These are phyloP conservation scores for Rhinatrema bivittatum DNA, from an alignment of 2,797 vertebrate species.

Conservation along the genomic window DNA sequence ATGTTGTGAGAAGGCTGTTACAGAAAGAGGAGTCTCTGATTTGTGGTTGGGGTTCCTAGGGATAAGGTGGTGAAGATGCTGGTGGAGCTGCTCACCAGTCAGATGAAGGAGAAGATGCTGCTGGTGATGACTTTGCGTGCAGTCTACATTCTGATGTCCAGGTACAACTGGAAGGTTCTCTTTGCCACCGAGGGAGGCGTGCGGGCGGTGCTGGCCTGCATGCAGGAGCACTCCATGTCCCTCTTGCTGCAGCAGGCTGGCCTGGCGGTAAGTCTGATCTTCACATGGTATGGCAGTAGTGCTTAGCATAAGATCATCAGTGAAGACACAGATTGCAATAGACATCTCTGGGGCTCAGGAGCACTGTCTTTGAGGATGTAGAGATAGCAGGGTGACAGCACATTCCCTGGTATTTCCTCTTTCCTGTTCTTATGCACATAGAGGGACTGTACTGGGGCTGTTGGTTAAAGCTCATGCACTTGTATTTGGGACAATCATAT, in stretches of 20 bases:
- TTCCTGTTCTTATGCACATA: too few species aligned
- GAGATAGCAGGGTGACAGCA: too few species aligned
- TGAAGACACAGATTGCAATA: too few species aligned
- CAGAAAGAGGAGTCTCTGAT: too few species aligned
- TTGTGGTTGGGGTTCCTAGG: conserved; percentile 43
- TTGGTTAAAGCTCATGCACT: too few species aligned
- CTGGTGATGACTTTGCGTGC: conserved; percentile 63
- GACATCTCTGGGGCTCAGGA: too few species aligned
- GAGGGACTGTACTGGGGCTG: background rate
- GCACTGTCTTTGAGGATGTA: too few species aligned
- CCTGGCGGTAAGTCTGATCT: conserved; percentile 66
- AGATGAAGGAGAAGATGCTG: conserved; percentile 58
- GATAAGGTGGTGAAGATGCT: conserved; percentile 78
- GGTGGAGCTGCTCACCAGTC: conserved; percentile 70
- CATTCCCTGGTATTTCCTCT: too few species aligned
- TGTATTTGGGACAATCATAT: too few species aligned
- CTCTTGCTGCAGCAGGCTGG: conserved; percentile 76
- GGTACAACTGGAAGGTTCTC: conserved; percentile 70
- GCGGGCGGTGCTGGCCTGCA: conserved; percentile 75
- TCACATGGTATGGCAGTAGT: conserved; percentile 18
- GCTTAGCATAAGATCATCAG: conserved; percentile 59
- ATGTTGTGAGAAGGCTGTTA: too few species aligned
- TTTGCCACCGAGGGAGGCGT: conserved; percentile 87
- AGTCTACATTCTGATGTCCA: conserved; percentile 69
- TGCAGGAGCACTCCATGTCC: conserved; percentile 68